Conservation (phyloP, 1,140 invertebrate genomes). For the Halyomorpha halys region DNA sequence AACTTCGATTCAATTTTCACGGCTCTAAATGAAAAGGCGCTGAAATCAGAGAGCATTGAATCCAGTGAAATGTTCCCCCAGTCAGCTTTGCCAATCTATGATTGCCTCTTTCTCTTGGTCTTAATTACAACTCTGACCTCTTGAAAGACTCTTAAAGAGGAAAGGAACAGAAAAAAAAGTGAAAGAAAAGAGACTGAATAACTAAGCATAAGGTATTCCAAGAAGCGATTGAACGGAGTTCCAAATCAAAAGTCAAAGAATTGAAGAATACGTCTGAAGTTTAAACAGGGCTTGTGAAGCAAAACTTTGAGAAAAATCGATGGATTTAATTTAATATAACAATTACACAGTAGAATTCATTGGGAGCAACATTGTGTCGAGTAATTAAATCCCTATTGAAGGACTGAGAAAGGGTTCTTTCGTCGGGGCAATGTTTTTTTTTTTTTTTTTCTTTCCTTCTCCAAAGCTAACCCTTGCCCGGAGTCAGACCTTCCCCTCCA, state of each 20-base stretch:
- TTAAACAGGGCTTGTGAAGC: background rate
- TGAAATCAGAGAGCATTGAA: no score
- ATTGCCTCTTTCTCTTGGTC: no score
- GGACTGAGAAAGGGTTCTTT: conserved; percentile 25
- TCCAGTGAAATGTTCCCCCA: no score
- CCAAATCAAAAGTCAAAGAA: conserved; percentile 4
- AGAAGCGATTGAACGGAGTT: conserved; percentile 6
- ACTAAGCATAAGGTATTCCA: background rate
- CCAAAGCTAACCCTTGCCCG: conserved; percentile 5
- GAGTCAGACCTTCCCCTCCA: conserved; percentile 6
- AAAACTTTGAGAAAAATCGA: conserved; percentile 25
- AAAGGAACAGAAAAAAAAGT: no score
- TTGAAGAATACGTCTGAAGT: background rate
- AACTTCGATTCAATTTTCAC: no score
- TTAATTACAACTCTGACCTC: no score
- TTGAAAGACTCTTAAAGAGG: no score
- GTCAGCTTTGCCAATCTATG: no score
- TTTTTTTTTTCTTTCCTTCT: conserved; percentile 6
- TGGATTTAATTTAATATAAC: conserved; percentile 30
- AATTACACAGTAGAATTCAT: conserved; percentile 29
- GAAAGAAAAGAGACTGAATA: no score
- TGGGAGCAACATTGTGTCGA: conserved; percentile 24
- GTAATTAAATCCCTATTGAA: conserved; percentile 29
- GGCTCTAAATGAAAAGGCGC: no score
- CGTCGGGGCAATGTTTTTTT: conserved; percentile 20